Percentiles rank a stretch among this genome's conserved stretches.
phyloP scores from a whole-genome alignment of 2,113 vertebrate genomes.

The Oryctolagus cuniculus region DNA sequence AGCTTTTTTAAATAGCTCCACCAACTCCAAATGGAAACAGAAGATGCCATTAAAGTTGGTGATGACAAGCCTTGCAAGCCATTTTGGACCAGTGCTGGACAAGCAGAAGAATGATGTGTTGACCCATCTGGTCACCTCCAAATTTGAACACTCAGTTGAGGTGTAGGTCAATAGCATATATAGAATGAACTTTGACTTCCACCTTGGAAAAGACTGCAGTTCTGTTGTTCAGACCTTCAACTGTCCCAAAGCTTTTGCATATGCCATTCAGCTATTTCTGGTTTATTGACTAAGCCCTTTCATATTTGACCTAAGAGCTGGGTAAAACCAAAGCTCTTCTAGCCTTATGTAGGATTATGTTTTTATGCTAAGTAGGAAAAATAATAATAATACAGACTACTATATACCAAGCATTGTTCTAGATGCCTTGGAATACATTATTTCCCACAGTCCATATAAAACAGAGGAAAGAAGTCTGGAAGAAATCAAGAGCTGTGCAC shows the following conservation, averaged over 20 bases:
- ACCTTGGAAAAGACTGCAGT: slow-evolving; percentile 34
- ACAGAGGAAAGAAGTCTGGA: background rate
- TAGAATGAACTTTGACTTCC: slow-evolving; percentile 58
- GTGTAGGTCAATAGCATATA: slow-evolving; percentile 49
- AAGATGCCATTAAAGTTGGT: background rate
- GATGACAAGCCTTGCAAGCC: background rate
- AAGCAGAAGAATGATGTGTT: background rate
- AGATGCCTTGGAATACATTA: background rate
- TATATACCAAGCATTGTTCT: background rate
- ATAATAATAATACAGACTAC: slow-evolving; percentile 3
- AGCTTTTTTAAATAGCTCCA: background rate
- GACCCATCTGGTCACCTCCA: slow-evolving; percentile 37
- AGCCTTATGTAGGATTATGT: background rate
- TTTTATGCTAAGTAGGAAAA: slow-evolving; percentile 32
- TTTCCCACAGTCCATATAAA: slow-evolving; percentile 12
- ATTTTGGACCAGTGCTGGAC: background rate
- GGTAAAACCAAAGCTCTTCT: slow-evolving; percentile 27
- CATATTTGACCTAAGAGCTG: slow-evolving; percentile 47
- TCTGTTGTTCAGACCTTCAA: background rate
- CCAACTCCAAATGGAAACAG: background rate
- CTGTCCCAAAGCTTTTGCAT: slow-evolving; percentile 20
- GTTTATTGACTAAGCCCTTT: slow-evolving; percentile 53
- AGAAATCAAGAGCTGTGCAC: background rate
- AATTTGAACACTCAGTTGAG: slow-evolving; percentile 26
- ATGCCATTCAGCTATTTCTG: slow-evolving; percentile 57